These are phyloP conservation scores for Atopsyche davidsoni DNA, from an alignment of 1,140 invertebrate genomes.

Conservation along the genomic window DNA sequence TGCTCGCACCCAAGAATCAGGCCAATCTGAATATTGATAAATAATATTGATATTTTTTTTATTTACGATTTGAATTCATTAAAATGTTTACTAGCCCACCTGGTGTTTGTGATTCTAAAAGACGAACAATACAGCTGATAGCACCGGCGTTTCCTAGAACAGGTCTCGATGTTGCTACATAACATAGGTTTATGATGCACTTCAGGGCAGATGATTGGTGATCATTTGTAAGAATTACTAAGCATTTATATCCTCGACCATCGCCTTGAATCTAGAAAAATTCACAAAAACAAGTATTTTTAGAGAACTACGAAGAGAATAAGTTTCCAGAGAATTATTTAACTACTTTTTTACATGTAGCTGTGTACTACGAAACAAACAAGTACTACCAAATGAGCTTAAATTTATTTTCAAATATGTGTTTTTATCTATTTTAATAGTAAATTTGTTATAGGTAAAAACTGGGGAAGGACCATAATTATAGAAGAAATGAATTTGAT, in stretches of 20 bases:
- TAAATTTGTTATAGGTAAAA: background rate
- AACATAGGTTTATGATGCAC: slow-evolving; percentile 45
- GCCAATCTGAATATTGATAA: slow-evolving; percentile 32
- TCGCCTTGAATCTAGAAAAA: slow-evolving; percentile 43
- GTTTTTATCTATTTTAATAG: slow-evolving; percentile 1
- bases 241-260: slow-evolving; percentile 43
- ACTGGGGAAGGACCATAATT: too few species aligned
- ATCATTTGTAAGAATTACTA: slow-evolving; percentile 40
- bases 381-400: too few species aligned
- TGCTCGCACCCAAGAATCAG: slow-evolving; percentile 37
- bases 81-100: background rate
- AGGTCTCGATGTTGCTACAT: slow-evolving; percentile 37
- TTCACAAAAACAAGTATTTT: too few species aligned
- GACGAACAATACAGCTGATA: slow-evolving; percentile 41
- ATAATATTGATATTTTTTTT: background rate
- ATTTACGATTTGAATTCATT: slow-evolving; percentile 1
- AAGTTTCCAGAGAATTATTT: too few species aligned
- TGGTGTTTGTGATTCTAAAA: slow-evolving; percentile 28
- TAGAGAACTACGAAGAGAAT: too few species aligned
- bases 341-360: too few species aligned
- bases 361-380: too few species aligned
- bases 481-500: background rate
- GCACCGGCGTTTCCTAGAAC: slow-evolving; percentile 40
- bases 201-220: slow-evolving; percentile 41
- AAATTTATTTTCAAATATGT: background rate